Evolutionary conservation across 2,888 invertebrate species (phyloP).

Genomic region (Fissipunctia ypsillon): DNA sequence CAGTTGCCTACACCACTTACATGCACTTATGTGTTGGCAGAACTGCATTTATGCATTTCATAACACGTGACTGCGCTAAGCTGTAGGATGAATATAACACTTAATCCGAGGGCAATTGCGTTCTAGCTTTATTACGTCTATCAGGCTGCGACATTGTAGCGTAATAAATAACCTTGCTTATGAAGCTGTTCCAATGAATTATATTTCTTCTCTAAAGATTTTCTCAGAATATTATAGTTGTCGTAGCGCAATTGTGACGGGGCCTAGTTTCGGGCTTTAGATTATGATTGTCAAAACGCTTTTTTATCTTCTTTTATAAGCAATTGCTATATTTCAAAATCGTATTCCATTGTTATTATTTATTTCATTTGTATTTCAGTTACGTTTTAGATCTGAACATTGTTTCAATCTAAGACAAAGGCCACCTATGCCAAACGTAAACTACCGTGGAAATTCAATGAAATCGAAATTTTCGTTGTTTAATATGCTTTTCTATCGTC

Average conservation of each 20-base stretch:
- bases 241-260: not conserved
- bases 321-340: conserved; percentile 11
- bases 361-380: not conserved
- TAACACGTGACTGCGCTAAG: conserved; percentile 48
- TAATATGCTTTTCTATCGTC: not conserved
- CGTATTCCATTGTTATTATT: not conserved
- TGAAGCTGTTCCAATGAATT: conserved; percentile 28
- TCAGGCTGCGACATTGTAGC: conserved; percentile 42
- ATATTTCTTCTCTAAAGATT: conserved; percentile 22
- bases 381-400: conserved; percentile 10
- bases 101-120: conserved; percentile 54
- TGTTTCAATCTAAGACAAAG: conserved; percentile 5
- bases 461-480: not conserved
- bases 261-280: not conserved
- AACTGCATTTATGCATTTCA: conserved; percentile 54
- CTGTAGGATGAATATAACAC: conserved; percentile 50
- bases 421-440: conserved; percentile 1
- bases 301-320: too few relatives aligned
- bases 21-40: conserved; percentile 50
- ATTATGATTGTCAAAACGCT: not conserved
- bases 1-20: conserved; percentile 47
- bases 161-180: conserved; percentile 31
- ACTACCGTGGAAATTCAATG: not conserved
- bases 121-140: conserved; percentile 48
- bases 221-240: conserved; percentile 26